Evolutionary conservation across 2,113 vertebrate genomes (phyloP), one percentile per base, ranked within the genome.

Genomic region (Setophaga kirtlandii): DNA sequence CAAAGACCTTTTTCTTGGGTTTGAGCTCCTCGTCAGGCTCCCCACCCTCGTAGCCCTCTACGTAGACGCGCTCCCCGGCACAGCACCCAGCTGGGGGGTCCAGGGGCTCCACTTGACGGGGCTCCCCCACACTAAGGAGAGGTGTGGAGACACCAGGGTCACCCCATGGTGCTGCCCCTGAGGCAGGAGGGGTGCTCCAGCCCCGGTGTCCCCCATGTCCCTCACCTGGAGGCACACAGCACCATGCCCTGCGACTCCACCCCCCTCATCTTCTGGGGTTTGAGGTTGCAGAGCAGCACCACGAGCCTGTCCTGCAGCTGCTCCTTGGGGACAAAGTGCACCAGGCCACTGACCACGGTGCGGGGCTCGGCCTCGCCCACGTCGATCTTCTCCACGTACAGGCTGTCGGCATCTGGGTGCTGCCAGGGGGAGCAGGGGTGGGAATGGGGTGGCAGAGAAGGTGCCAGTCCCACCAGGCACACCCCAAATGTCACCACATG

Each of bases 241-340:
- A 99, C 97, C 99, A 99, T 99, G 96, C 99, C 99, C 95, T 99
- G 99, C 5, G 99, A 99, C 97, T 99, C 99, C 1, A 99, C 98
- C 2, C 99, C 99, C 49, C 99, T 97, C 99, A 99, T 99, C 97
- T 99, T 99, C 98, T 99, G 99, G 37, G 99, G 98, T 85, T 99
- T 99, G 75, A 99, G 97, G 64, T 99, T 99, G 97, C 99, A 99
- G 7, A 99, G 97, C 94, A 99, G 90, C 95, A 99, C 96, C 93
- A 99, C 99, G 79, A 98, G 97, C 77, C 99, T 97, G 94, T 99
- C 98, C 97, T 98, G 99, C 52, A 99, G 96, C 46, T 99, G 98
- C 92, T 99, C 99, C 96, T 94, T 96, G 25, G 99, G 97, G 47
- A 99, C 78, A 6, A 98, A 99, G 64, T 98, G 98, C 84, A 99